A percentile compares a stretch with the other conserved stretches of the same genome.
Evolutionary conservation across 1,140 invertebrate genomes (phyloP).

Genomic region (Halyomorpha halys): DNA sequence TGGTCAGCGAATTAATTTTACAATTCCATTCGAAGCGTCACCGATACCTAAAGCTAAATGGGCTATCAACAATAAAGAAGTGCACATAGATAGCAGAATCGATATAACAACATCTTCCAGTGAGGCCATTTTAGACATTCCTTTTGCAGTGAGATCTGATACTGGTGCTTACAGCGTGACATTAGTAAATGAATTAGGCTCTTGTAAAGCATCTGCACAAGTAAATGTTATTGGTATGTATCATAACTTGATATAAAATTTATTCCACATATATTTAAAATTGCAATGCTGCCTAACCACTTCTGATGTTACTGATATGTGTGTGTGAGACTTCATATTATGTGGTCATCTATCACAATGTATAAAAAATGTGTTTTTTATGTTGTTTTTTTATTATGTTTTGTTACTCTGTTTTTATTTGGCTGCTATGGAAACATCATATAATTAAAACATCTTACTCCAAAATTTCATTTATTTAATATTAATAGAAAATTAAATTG

Average conservation of each 20-base stretch:
- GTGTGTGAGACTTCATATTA: too few relatives aligned
- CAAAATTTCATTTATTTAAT: too few relatives aligned
- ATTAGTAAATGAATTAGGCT: constrained; percentile 73
- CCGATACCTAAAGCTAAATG: constrained; percentile 76
- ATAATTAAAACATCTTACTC: too few relatives aligned
- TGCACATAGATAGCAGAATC: constrained; percentile 50
- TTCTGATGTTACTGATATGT: too few relatives aligned
- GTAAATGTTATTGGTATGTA: constrained; percentile 53
- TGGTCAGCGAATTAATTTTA: constrained; percentile 80
- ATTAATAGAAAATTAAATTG: too few relatives aligned
- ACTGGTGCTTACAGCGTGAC: constrained; percentile 76
- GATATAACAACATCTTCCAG: constrained; percentile 61
- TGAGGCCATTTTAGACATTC: constrained; percentile 76
- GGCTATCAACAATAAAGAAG: constrained; percentile 72
- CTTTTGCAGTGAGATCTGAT: constrained; percentile 67
- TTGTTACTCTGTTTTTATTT: too few relatives aligned
- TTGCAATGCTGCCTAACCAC: too few relatives aligned
- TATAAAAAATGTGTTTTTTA: too few relatives aligned
- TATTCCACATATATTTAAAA: too few relatives aligned
- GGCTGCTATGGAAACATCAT: too few relatives aligned
- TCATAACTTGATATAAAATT: background rate
- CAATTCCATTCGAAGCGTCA: constrained; percentile 76
- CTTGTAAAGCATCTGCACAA: constrained; percentile 66
- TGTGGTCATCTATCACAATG: too few relatives aligned
- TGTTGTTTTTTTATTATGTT: too few relatives aligned